Evolutionary conservation across 30 jellyfish, hydroid and myxozoan species (phyloP), one percentile per base, ranked within the genome.

Genomic region (Turritopsis dohrnii): DNA sequence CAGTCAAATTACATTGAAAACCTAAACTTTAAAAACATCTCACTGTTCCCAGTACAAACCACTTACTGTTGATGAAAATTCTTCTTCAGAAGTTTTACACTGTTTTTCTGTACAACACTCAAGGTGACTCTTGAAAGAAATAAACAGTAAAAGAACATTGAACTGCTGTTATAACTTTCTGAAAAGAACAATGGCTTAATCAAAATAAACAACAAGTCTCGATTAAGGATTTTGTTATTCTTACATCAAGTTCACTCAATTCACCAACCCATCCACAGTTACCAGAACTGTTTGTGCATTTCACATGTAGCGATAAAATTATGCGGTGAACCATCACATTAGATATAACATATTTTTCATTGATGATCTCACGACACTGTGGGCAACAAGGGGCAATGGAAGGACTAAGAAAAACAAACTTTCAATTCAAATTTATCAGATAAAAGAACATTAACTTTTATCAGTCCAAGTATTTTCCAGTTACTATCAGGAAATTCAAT

Each of bases 351-450:
- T 82, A 60, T 20, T n/a, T 8, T 16, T 82, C 89, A n/a, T 29
- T 28, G 7, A 82, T 71, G 27, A 82, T 71, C 71, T 82, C 89
- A 82, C 89, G 89, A 66, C 89, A 82, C 74, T 82, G 89, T 29
- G 89, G 89, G 25, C 89, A 82, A 1, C 77, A n/a, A 8, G 77
- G 77, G 19, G 28, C 77, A 69, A n/a, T 41, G 60, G 60, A 41
- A 41, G 60, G 13, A 41, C 60, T 41, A 41, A 41, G 13, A 41
- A 5, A 41, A 41, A 41, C 60, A 41, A 41, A 41, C 9, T 41
- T 41, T 13, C 60, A 3, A 41, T 41, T 41, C 60, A 41, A n/a
- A n/a, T n/a, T n/a, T n/a, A n/a, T n/a, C n/a, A n/a, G n/a, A n/a
- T n/a, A n/a, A n/a, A n/a, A n/a, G n/a, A n/a, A n/a, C n/a, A n/a